Conservation (phyloP, 2,797 vertebrate genomes). For the Mormyrus proboscirostris region DNA sequence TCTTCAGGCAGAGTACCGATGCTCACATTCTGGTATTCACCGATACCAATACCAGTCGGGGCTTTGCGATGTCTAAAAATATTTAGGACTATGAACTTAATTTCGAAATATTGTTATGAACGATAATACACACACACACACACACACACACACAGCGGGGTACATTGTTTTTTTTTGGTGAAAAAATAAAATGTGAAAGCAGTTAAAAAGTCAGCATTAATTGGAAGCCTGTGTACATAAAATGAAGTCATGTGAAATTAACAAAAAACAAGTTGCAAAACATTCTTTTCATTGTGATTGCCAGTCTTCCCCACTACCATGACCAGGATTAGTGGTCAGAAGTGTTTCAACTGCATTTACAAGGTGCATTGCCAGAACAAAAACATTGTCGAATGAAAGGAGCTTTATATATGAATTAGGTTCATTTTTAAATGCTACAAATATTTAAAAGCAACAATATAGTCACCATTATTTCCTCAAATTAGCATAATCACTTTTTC, state of each 20-base stretch:
- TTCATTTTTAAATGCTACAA: neutral
- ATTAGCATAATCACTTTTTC: neutral
- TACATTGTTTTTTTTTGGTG: neutral
- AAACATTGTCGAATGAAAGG: neutral
- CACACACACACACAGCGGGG: neutral
- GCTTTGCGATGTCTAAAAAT: neutral
- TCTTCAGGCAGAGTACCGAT: neutral
- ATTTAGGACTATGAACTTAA: neutral
- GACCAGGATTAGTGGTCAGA: neutral
- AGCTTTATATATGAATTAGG: neutral
- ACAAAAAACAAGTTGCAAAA: neutral
- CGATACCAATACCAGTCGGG: neutral
- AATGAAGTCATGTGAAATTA: neutral
- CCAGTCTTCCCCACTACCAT: neutral
- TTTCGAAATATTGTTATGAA: neutral
- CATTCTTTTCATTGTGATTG: neutral
- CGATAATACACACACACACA: neutral
- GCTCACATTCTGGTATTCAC: neutral
- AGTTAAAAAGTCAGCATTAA: neutral
- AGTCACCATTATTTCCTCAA: neutral
- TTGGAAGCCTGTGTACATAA: neutral
- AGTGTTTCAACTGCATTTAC: neutral
- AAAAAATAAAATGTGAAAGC: neutral
- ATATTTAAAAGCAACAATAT: neutral
- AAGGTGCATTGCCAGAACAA: neutral